phyloP scores from a whole-genome alignment of 2,888 invertebrate species.

The Callyntrura sp. region DNA sequence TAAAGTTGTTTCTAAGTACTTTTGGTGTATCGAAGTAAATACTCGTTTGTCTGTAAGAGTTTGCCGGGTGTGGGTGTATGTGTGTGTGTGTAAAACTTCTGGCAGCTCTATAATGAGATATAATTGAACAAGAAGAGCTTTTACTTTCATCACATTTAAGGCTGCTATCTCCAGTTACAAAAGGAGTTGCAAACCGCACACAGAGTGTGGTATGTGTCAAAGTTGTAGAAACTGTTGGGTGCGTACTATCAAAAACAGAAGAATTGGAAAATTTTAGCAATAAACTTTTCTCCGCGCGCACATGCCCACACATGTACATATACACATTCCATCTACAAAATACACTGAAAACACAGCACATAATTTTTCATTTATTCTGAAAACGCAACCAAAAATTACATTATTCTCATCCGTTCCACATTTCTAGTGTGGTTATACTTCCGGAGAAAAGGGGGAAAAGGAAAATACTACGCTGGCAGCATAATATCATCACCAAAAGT shows the following conservation, averaged over 20 bases:
- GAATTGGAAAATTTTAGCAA: slow-evolving; percentile 22
- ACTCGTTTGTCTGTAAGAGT: slow-evolving; percentile 1
- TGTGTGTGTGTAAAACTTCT: background rate
- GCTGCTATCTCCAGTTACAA: background rate
- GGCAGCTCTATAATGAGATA: slow-evolving; percentile 25
- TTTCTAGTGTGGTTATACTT: slow-evolving; percentile 68
- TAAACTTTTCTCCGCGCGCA: slow-evolving; percentile 23
- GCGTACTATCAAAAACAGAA: background rate
- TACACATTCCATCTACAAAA: background rate
- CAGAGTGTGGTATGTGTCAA: slow-evolving; percentile 8
- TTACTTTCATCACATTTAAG: slow-evolving; percentile 6
- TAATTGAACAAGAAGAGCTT: slow-evolving; percentile 50
- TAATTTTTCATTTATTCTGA: slow-evolving; percentile 41
- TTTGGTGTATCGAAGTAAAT: background rate
- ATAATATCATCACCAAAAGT: slow-evolving; percentile 38
- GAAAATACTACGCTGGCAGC: slow-evolving; percentile 38
- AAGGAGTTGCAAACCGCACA: slow-evolving; percentile 27
- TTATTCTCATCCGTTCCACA: slow-evolving; percentile 68
- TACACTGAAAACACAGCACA: slow-evolving; percentile 10
- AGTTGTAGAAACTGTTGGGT: slow-evolving; percentile 20
- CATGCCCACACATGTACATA: background rate
- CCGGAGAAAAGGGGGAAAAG: slow-evolving; percentile 48
- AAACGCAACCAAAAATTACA: slow-evolving; percentile 68
- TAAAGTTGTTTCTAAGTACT: slow-evolving; percentile 17
- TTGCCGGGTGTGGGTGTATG: background rate